Conservation (phyloP, 2,888 invertebrate species). For the Pseudococcus jackbeardsleyi region DNA sequence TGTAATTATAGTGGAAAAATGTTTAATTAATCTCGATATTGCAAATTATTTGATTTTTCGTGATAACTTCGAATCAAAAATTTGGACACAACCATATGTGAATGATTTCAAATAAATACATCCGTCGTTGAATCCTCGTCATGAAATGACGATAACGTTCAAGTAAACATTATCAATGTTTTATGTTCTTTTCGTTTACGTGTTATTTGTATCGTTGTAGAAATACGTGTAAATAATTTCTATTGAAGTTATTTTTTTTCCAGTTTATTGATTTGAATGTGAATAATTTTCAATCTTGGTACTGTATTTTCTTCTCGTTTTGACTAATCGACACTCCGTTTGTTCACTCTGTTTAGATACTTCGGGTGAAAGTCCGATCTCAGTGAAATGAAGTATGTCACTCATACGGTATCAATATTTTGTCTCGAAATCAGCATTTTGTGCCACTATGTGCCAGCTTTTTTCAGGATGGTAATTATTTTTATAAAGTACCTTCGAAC, state of each 20-base stretch:
- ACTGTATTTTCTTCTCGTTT: neutral
- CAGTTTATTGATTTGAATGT: neutral
- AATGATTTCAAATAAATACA: neutral
- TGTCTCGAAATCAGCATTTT: slow-evolving; percentile 77
- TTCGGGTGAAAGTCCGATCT: neutral
- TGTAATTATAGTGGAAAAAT: neutral
- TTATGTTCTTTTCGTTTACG: neutral
- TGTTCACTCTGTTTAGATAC: neutral
- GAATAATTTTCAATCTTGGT: neutral
- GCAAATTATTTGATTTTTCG: neutral
- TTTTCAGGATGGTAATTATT: slow-evolving; percentile 84
- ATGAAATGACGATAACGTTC: slow-evolving; percentile 1
- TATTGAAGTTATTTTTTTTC: neutral
- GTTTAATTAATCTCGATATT: neutral
- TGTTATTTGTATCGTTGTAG: neutral
- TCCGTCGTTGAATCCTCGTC: neutral
- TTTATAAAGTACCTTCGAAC: neutral
- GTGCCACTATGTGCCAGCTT: slow-evolving; percentile 86
- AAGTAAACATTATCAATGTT: slow-evolving; percentile 19
- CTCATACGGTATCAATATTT: slow-evolving; percentile 70
- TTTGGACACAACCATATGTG: neutral
- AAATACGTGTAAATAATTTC: neutral
- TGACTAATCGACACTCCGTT: neutral
- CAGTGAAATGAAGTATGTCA: slow-evolving; percentile 64
- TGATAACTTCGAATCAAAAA: neutral